Conservation (phyloP, 1,140 invertebrate genomes). For the Acyrthosiphon pisum region DNA sequence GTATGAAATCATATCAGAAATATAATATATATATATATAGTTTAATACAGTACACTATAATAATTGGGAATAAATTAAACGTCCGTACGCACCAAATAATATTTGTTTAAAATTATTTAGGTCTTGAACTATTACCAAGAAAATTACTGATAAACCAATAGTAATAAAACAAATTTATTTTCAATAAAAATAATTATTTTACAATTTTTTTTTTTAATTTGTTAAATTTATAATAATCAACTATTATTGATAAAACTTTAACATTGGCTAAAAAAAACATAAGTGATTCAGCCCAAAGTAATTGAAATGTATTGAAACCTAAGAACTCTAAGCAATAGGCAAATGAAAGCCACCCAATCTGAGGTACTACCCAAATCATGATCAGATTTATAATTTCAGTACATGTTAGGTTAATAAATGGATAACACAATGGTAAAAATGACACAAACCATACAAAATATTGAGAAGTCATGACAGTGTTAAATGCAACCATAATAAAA, state of each 20-base stretch:
- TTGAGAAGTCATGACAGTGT: constrained; percentile 96
- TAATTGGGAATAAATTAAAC: background rate
- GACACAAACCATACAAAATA: constrained; percentile 98
- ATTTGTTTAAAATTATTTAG: background rate
- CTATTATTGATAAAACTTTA: constrained; percentile 73
- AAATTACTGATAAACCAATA: background rate
- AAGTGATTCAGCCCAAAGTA: constrained; percentile 79
- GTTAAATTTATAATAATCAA: constrained; percentile 67
- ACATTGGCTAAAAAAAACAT: constrained; percentile 81
- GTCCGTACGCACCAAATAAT: too few relatives aligned
- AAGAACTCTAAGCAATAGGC: constrained; percentile 93
- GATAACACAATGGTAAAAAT: constrained; percentile 80
- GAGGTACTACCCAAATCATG: constrained; percentile 78
- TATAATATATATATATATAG: too few relatives aligned
- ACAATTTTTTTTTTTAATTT: constrained; percentile 36
- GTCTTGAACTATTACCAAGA: background rate
- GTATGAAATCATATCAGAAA: too few relatives aligned
- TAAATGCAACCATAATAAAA: constrained; percentile 90
- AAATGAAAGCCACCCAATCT: constrained; percentile 86
- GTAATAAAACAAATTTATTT: background rate
- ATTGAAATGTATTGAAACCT: constrained; percentile 80
- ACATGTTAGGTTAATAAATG: constrained; percentile 69
- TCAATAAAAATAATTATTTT: constrained; percentile 20
- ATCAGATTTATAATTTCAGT: constrained; percentile 65
- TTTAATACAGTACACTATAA: background rate